Conservation (phyloP, 2,113 vertebrate species). For the Phalacrocorax brasilianus region DNA sequence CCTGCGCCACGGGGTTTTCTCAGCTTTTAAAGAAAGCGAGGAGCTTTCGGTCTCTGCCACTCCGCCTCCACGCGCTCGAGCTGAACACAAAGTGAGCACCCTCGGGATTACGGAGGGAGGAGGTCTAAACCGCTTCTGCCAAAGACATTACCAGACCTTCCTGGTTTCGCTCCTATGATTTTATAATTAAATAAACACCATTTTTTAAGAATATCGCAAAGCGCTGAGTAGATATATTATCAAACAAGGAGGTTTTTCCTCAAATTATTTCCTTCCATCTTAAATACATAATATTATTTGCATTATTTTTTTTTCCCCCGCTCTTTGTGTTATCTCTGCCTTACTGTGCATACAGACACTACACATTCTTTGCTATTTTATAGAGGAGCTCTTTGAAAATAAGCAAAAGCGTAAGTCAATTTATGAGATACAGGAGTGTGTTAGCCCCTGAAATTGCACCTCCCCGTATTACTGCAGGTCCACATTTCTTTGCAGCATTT, state of each 20-base stretch:
- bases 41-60: not conserved
- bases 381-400: not conserved
- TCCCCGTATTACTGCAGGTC: not conserved
- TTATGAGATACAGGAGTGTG: slow-evolving; percentile 25
- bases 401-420: slow-evolving; percentile 32
- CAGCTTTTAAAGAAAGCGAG: not conserved
- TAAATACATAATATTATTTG: not conserved
- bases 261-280: not conserved
- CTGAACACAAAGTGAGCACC: not conserved
- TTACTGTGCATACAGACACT: not conserved
- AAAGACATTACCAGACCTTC: not conserved
- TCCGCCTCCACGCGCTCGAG: not conserved
- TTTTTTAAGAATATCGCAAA: not conserved
- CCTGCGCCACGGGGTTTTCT: rapidly evolving
- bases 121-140: not conserved
- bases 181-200: not conserved
- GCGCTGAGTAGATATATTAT: not conserved
- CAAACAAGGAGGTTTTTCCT: not conserved
- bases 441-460: slow-evolving; percentile 35
- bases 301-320: not conserved
- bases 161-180: not conserved
- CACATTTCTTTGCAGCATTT: slow-evolving; percentile 18
- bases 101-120: not conserved
- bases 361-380: not conserved
- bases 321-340: not conserved